phyloP scores from a whole-genome alignment of 2,797 vertebrate genomes.

The Pangasius mekongensis region DNA sequence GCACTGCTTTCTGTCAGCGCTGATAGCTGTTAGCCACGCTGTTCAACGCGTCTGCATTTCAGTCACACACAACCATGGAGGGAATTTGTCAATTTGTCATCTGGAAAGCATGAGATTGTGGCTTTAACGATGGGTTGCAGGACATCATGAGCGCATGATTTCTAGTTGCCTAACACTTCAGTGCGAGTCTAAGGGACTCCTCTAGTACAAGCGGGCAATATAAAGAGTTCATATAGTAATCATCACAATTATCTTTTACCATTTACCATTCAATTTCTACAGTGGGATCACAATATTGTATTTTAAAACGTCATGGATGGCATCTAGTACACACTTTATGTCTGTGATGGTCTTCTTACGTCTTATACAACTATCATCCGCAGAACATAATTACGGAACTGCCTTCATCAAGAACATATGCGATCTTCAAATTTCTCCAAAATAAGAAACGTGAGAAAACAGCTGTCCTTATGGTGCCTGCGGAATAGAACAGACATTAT shows the following conservation, averaged over 20 bases:
- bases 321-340: neutral
- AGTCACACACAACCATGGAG: conserved; percentile 25
- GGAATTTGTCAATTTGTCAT: conserved; percentile 37
- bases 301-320: neutral
- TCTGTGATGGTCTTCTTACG: neutral
- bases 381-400: conserved; percentile 10
- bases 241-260: neutral
- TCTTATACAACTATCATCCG: neutral
- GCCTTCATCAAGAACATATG: conserved; percentile 27
- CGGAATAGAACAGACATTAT: conserved; percentile 1
- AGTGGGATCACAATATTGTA: neutral
- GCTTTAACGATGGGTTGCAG: conserved; percentile 20
- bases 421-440: conserved; percentile 23
- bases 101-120: conserved; percentile 21
- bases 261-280: neutral
- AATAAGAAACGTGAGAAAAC: conserved; percentile 26
- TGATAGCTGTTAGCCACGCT: conserved; percentile 38
- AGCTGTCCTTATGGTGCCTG: conserved; percentile 25
- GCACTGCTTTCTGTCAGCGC: conserved; percentile 28
- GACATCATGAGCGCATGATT: conserved; percentile 21
- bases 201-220: neutral
- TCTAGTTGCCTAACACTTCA: conserved; percentile 7
- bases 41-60: conserved; percentile 24
- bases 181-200: neutral
- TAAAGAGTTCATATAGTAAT: neutral